A percentile compares a stretch with the other conserved stretches of the same genome.
These are phyloP conservation scores for Amphipyra berbera DNA, from an alignment of 2,888 invertebrate genomes.

Conservation along the genomic window DNA sequence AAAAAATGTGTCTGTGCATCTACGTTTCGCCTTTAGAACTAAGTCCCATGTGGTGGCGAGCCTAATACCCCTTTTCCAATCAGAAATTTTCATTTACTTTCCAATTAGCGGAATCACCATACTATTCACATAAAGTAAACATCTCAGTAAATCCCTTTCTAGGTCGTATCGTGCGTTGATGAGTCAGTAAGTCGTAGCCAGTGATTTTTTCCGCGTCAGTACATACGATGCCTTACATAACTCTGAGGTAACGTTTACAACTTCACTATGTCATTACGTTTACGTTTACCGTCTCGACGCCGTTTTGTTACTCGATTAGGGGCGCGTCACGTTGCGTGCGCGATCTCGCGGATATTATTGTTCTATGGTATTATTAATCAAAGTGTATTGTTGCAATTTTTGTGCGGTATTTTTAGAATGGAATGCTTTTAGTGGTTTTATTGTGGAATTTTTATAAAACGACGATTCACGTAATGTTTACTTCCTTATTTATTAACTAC, in stretches of 20 bases:
- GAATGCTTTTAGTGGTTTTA: conserved; percentile 16
- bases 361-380: too few species aligned
- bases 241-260: conserved; percentile 45
- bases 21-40: too few species aligned
- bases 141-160: conserved; percentile 27
- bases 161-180: conserved; percentile 32
- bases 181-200: conserved; percentile 38
- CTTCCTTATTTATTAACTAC: too few species aligned
- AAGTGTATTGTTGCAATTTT: conserved; percentile 1
- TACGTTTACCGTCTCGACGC: conserved; percentile 18
- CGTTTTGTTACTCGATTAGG: conserved; percentile 46
- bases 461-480: too few species aligned
- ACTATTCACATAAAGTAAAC: conserved; percentile 8
- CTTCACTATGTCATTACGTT: conserved; percentile 40
- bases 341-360: conserved; percentile 27
- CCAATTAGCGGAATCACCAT: background rate
- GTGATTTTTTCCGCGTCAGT: conserved; percentile 40
- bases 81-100: too few species aligned
- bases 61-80: too few species aligned
- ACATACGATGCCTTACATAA: conserved; percentile 40
- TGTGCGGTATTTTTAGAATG: conserved; percentile 15
- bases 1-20: too few species aligned
- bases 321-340: conserved; percentile 35
- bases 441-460: background rate
- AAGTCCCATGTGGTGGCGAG: too few species aligned